These are phyloP conservation scores for Muraenolepis orangiensis DNA, from an alignment of 2,797 vertebrate genomes.

Conservation along the genomic window DNA sequence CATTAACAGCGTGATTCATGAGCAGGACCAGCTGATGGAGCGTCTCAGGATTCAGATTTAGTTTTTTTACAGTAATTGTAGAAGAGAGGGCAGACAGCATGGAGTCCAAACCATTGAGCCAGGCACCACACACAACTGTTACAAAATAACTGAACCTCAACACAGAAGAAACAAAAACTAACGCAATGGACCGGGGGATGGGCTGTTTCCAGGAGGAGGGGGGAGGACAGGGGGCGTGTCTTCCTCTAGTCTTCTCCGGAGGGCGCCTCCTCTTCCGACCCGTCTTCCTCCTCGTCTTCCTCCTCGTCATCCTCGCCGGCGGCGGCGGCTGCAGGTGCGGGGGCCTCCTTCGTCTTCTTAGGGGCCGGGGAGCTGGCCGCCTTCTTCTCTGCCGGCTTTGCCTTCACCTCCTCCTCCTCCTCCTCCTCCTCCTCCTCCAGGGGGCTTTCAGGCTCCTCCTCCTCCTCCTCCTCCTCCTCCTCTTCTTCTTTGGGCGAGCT, in stretches of 20 bases:
- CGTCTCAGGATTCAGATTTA: conserved; percentile 10
- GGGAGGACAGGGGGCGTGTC: conserved; percentile 33
- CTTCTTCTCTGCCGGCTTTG: conserved; percentile 72
- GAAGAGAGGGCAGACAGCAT: conserved; percentile 33
- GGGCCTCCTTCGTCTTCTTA: conserved; percentile 76
- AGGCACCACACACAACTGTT: conserved; percentile 61
- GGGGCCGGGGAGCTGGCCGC: conserved; percentile 80
- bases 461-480: conserved; percentile 66
- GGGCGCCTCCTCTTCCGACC: conserved; percentile 92
- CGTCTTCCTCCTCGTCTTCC: conserved; percentile 83
- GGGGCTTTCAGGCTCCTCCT: conserved; percentile 73
- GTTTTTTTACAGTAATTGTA: background rate
- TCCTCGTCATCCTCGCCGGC: conserved; percentile 67
- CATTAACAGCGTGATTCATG: conserved; percentile 28
- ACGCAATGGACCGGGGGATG: background rate
- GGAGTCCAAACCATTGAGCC: conserved; percentile 75
- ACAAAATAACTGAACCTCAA: conserved; percentile 38
- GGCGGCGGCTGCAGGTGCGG: background rate
- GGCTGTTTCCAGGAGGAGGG: conserved; percentile 36
- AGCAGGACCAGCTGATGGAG: too few species aligned
- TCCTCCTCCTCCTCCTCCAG: conserved; percentile 77
- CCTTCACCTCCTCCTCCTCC: conserved; percentile 73
- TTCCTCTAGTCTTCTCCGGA: conserved; percentile 95
- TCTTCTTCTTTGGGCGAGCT: conserved; percentile 89
- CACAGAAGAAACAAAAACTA: conserved; percentile 51